Conservation (phyloP, 2,797 vertebrate species). For the Kryptopterus vitreolus region DNA sequence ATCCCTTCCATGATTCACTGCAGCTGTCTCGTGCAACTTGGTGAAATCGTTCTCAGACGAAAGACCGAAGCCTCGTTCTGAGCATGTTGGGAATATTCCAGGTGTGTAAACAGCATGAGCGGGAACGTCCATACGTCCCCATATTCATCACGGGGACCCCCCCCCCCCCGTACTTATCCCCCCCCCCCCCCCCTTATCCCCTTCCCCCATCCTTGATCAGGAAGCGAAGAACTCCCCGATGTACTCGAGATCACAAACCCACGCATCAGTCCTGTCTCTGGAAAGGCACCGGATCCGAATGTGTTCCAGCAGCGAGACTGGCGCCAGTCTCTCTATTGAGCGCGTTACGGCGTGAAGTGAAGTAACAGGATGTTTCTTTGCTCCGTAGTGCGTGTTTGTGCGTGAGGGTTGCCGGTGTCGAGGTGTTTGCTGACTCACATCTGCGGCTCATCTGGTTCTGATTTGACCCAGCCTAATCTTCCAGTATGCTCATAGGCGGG, state of each 20-base stretch:
- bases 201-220: no score
- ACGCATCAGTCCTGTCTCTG: background rate
- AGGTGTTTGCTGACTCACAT: conserved; percentile 52
- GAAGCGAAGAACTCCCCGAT: conserved; percentile 22
- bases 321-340: background rate
- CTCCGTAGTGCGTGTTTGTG: conserved; percentile 26
- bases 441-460: conserved; percentile 56
- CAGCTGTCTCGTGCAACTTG: conserved; percentile 23
- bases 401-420: conserved; percentile 38
- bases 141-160: conserved; percentile 12
- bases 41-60: conserved; percentile 34
- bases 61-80: conserved; percentile 20
- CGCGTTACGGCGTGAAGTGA: background rate
- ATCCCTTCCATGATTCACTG: conserved; percentile 14
- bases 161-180: no score
- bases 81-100: conserved; percentile 37
- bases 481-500: conserved; percentile 54
- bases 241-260: conserved; percentile 19
- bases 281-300: background rate
- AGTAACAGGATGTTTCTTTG: conserved; percentile 22
- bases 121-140: conserved; percentile 7
- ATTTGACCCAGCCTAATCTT: conserved; percentile 53
- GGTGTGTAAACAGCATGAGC: conserved; percentile 34
- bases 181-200: no score
- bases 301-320: background rate